Evolutionary conservation across 2,888 invertebrate genomes (phyloP).

Genomic region (Campoplex nolae): DNA sequence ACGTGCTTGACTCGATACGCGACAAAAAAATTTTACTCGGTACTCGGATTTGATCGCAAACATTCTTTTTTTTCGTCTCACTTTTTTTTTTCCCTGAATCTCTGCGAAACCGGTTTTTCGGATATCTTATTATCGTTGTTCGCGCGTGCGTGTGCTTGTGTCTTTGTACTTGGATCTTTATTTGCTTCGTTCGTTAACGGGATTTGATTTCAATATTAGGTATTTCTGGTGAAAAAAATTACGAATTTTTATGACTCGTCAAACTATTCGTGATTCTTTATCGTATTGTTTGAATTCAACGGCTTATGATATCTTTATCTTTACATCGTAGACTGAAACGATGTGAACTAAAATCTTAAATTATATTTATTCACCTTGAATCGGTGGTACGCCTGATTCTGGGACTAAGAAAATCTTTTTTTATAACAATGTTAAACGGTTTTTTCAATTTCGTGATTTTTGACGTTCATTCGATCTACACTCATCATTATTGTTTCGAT

Average conservation of each 20-base stretch:
- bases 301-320: neutral
- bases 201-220: neutral
- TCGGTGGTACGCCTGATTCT: neutral
- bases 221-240: neutral
- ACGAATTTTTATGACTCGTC: neutral
- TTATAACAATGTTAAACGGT: neutral
- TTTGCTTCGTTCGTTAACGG: neutral
- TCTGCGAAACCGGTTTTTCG: neutral
- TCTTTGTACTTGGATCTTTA: neutral
- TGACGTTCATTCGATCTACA: neutral
- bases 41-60: neutral
- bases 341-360: neutral
- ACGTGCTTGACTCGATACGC: neutral
- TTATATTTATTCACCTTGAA: neutral
- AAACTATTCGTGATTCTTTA: neutral
- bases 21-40: neutral
- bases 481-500: neutral
- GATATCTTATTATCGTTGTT: neutral
- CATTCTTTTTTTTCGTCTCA: neutral
- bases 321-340: neutral
- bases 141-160: neutral
- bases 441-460: neutral
- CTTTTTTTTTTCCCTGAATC: neutral
- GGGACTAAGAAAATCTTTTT: neutral
- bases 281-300: neutral